Percentiles rank a stretch among this genome's conserved stretches.
phyloP scores from a whole-genome alignment of 2,797 vertebrate species.

The Neopelma chrysocephalum region DNA sequence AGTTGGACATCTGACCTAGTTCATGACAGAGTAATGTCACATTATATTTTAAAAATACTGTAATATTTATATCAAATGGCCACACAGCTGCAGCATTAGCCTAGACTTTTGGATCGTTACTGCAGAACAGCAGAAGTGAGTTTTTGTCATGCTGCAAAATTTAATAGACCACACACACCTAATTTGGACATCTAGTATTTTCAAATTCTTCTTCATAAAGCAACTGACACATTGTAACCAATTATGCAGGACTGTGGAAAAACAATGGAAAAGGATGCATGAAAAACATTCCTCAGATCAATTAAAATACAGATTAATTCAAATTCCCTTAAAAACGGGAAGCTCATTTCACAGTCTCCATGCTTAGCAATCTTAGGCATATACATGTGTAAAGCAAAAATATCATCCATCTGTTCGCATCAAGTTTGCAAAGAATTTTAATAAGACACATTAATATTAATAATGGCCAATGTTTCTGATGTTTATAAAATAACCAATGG shows the following conservation, averaged over 20 bases:
- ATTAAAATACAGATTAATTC: neutral
- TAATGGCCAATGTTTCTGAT: conserved; percentile 8
- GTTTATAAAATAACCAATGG: conserved; percentile 25
- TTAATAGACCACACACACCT: neutral
- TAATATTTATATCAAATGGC: conserved; percentile 12
- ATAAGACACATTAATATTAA: conserved; percentile 1
- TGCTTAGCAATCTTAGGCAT: neutral
- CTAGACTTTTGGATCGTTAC: neutral
- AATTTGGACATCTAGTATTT: neutral
- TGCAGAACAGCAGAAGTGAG: neutral
- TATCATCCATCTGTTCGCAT: neutral
- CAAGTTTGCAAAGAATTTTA: conserved; percentile 22
- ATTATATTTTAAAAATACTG: neutral
- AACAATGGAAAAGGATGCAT: neutral
- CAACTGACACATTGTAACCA: neutral
- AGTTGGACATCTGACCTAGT: neutral
- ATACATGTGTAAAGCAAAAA: neutral
- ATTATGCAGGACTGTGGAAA: neutral
- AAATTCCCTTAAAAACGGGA: neutral
- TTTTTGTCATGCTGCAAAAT: neutral
- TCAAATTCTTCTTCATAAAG: conserved; percentile 4
- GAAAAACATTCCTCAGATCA: neutral
- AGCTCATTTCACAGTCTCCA: conserved; percentile 12
- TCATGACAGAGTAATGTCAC: neutral
- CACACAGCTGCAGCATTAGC: conserved; percentile 32